Conservation (phyloP, 53 echinoderm and acorn worm species). For the Paracentrotus lividus region DNA sequence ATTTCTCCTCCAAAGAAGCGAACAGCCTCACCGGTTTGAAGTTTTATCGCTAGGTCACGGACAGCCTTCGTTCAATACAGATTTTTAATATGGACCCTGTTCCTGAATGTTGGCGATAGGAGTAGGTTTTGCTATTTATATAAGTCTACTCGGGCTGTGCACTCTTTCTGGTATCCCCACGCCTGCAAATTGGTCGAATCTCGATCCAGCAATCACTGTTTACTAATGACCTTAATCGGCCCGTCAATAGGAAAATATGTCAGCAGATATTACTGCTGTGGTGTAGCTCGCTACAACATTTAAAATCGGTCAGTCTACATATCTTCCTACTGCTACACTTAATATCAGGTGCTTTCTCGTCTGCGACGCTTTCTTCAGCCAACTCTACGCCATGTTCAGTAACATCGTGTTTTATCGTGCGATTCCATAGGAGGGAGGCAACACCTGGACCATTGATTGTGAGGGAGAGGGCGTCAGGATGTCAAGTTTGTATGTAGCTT, state of each 20-base stretch:
- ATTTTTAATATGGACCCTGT: conserved; percentile 8
- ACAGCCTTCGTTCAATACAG: neutral
- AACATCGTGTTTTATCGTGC: neutral
- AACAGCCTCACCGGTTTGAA: neutral
- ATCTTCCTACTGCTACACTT: neutral
- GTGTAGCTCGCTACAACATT: neutral
- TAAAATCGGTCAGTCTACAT: neutral
- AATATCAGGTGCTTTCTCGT: neutral
- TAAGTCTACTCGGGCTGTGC: conserved; percentile 9
- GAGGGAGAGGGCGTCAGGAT: conserved; percentile 4
- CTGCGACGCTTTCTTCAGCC: neutral
- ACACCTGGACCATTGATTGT: neutral
- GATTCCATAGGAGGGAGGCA: neutral
- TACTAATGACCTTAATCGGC: neutral
- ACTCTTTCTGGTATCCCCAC: neutral
- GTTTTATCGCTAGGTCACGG: neutral
- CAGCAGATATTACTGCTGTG: neutral
- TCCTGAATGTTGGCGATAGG: neutral
- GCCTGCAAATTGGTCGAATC: conserved; percentile 32
- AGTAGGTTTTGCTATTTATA: neutral
- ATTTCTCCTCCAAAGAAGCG: neutral
- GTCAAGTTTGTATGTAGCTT: neutral
- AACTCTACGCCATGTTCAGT: conserved; percentile 38
- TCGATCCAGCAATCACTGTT: neutral
- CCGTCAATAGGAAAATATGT: neutral